Evolutionary conservation across 37 sponge, comb jelly and placozoan species (phyloP).

Genomic region (Spongilla lacustris): DNA sequence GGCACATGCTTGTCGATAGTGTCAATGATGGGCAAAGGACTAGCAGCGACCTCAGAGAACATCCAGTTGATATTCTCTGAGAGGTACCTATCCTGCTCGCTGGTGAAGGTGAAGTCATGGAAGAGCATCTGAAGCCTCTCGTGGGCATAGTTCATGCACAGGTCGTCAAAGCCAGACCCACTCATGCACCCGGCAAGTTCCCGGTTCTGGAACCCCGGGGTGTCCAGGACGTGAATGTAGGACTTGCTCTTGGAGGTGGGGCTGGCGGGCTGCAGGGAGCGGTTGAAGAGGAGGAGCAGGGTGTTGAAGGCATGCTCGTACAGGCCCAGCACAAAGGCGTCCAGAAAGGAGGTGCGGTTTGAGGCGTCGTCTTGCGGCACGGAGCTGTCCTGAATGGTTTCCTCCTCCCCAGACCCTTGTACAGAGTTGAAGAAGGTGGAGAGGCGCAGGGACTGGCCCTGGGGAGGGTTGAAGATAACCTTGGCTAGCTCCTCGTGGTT

Average conservation of each 20-base stretch:
- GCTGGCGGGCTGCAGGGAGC: constrained; percentile 58
- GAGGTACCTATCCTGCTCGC: constrained; percentile 92
- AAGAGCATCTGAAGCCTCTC: constrained; percentile 97
- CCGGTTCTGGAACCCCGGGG: constrained; percentile 95
- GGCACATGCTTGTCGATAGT: constrained; percentile 86
- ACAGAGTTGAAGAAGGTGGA: constrained; percentile 24
- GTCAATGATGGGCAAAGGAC: constrained; percentile 88
- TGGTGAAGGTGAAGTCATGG: constrained; percentile 89
- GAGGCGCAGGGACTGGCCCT: constrained; percentile 45
- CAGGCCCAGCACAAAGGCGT: constrained; percentile 92
- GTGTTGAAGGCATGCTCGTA: constrained; percentile 94
- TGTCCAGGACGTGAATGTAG: constrained; percentile 90
- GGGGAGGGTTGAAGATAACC: constrained; percentile 87
- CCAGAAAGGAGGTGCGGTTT: constrained; percentile 61
- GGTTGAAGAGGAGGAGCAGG: constrained; percentile 93
- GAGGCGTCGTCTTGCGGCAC: constrained; percentile 45
- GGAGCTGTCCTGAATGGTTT: constrained; percentile 3
- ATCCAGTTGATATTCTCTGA: constrained; percentile 91
- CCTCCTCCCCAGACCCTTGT: not conserved
- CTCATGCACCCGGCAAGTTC: constrained; percentile 50
- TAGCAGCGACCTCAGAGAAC: constrained; percentile 82
- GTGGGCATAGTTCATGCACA: constrained; percentile 94
- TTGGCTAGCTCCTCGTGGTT: constrained; percentile 87
- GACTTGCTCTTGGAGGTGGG: constrained; percentile 39
- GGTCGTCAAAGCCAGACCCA: constrained; percentile 90